Evolutionary conservation across 2,888 invertebrate genomes (phyloP).

Genomic region (Clistopyga incitator): DNA sequence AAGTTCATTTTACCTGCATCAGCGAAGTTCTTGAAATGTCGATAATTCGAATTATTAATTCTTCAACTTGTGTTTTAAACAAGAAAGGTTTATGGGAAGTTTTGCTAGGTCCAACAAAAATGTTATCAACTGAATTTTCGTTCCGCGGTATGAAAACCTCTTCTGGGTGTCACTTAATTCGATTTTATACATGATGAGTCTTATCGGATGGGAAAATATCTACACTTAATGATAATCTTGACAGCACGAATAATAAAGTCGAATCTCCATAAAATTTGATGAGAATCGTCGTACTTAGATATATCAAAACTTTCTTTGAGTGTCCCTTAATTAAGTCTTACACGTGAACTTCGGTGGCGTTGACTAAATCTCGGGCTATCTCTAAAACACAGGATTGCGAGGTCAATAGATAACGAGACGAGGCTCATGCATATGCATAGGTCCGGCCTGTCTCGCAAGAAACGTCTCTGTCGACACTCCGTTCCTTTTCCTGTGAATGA

Average conservation of each 20-base stretch:
- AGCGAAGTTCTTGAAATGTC: neutral
- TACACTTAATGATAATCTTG: too few species aligned
- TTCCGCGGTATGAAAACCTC: too few species aligned
- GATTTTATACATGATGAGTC: too few species aligned
- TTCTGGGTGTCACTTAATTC: too few species aligned
- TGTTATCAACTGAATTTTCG: too few species aligned
- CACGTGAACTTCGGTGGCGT: neutral
- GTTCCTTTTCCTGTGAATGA: neutral
- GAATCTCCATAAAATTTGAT: too few species aligned
- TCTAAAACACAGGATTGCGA: neutral
- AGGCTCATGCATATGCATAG: constrained; percentile 8
- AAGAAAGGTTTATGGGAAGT: too few species aligned
- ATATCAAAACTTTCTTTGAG: neutral
- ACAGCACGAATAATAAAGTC: too few species aligned
- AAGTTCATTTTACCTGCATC: neutral
- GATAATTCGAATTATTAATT: neutral
- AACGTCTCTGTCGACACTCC: neutral
- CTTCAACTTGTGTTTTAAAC: too few species aligned
- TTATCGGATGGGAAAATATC: too few species aligned
- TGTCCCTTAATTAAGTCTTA: neutral
- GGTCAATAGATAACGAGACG: neutral
- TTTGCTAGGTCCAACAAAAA: too few species aligned
- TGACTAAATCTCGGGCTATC: neutral
- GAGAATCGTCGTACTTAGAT: neutral
- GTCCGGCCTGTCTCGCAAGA: neutral